Conservation (phyloP, 2,888 invertebrate genomes). For the Drosophila atripex region DNA sequence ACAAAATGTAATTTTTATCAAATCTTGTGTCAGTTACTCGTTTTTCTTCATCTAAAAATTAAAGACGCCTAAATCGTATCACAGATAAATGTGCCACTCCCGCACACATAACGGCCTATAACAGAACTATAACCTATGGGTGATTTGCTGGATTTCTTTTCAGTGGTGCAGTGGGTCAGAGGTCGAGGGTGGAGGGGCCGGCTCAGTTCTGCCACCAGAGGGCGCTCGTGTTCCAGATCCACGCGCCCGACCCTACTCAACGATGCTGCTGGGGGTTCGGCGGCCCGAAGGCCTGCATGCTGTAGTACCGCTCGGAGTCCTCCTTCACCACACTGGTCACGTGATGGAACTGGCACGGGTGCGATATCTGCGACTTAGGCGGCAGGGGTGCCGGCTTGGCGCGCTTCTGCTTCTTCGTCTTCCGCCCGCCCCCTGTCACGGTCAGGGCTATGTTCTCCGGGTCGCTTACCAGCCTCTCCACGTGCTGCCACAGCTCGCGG, state of each 20-base stretch:
- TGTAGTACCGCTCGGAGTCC: slow-evolving; percentile 88
- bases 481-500: slow-evolving; percentile 88
- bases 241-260: slow-evolving; percentile 77
- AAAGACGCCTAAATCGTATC: slow-evolving; percentile 69
- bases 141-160: slow-evolving; percentile 37
- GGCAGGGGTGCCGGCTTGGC: slow-evolving; percentile 87
- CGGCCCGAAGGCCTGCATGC: slow-evolving; percentile 87
- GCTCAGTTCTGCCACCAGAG: slow-evolving; percentile 73
- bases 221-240: slow-evolving; percentile 77
- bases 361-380: slow-evolving; percentile 91
- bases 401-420: slow-evolving; percentile 85
- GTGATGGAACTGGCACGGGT: slow-evolving; percentile 93
- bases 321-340: slow-evolving; percentile 90
- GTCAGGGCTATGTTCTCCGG: slow-evolving; percentile 91
- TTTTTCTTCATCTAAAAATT: slow-evolving; percentile 36
- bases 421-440: slow-evolving; percentile 86
- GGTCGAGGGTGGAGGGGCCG: slow-evolving; percentile 6
- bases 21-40: slow-evolving; percentile 19
- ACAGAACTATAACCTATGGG: slow-evolving; percentile 53
- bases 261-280: slow-evolving; percentile 77
- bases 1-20: slow-evolving; percentile 28
- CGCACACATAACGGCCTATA: slow-evolving; percentile 68
- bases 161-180: neutral
- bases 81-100: slow-evolving; percentile 67
- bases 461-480: slow-evolving; percentile 89